Base-by-base conservation (phyloP, 2,113 vertebrate species). In the Indicator maculatus region DNA sequence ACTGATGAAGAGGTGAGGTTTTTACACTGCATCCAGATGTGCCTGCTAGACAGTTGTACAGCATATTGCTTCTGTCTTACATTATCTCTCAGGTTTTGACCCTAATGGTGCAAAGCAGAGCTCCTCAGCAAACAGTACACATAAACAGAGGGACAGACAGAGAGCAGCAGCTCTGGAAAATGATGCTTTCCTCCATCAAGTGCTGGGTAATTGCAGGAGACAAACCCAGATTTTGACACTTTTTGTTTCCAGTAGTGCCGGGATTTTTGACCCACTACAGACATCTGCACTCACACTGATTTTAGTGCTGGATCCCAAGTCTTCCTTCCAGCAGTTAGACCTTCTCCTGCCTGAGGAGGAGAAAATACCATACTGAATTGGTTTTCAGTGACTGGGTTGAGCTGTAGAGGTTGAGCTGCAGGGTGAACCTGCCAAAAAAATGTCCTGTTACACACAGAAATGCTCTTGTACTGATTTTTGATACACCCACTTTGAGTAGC, bases 21-120 rank as follows among this genome's bases (percentile, higher is more conserved):
- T 94, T 95, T 94, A 63, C 58, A 33, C 73, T 75, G 76, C 66
- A 72, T 83, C 90, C 90, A 94, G 72, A 88, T 91, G 92, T 94
- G 88, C 56, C 78, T 91, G 56, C 38, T 92, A 67, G 88, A 56
- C 33, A 74, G 53, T 77, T 77, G 45, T 88, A 75, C 53, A 45
- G 13, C 16, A 52, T 90, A 14, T 71, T 77, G 13, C 83, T 88
- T 94, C 90, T 91, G 88, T 69, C 80, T 88, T 83, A 39, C 65
- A 56, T 88, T 89, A 31, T 70, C n/a, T 85, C 50, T 86, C 72
- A 65, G 69, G 65, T 86, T 93, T 91, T 86, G 79, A 71, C 53
- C 47, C 31, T 61, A 67, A 41, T 65, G 59, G 36, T 74, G 58
- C 50, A 78, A 77, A 80, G 45, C 69, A 94, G 85, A 93, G 27